Evolutionary conservation across 1,140 invertebrate genomes (phyloP).

Genomic region (Holotrichia oblita): DNA sequence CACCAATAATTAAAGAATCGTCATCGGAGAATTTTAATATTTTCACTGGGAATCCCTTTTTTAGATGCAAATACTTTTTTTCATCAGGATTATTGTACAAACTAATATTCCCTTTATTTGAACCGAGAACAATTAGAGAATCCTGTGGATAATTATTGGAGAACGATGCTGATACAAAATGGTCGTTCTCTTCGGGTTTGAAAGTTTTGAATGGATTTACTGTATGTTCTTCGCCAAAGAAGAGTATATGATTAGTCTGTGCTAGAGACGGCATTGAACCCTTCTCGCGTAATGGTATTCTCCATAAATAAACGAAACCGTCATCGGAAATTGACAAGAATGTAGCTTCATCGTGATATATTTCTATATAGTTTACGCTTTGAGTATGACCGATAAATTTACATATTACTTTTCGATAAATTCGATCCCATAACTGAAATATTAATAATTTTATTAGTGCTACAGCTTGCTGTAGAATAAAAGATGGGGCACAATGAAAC

Average conservation of each 20-base stretch:
- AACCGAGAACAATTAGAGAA: not conserved
- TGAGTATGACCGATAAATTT: conserved; percentile 42
- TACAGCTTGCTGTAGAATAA: too few species aligned
- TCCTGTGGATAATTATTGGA: conserved; percentile 19
- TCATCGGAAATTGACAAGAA: conserved; percentile 47
- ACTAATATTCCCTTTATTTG: not conserved
- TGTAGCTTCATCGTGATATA: conserved; percentile 1
- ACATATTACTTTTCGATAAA: conserved; percentile 36
- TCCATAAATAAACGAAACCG: conserved; percentile 45
- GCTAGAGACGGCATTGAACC: not conserved
- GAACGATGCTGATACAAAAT: conserved; percentile 42
- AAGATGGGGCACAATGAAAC: too few species aligned
- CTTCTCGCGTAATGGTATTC: not conserved
- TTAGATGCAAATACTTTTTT: not conserved
- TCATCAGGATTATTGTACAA: not conserved
- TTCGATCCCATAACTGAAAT: conserved; percentile 45
- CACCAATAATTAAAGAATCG: conserved; percentile 10
- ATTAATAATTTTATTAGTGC: too few species aligned
- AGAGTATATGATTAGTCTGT: not conserved
- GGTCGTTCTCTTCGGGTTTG: conserved; percentile 19
- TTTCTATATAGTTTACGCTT: conserved; percentile 34
- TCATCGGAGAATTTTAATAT: conserved; percentile 15
- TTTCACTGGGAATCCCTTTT: not conserved
- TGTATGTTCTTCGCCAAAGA: conserved; percentile 1
- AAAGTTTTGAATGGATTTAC: not conserved